phyloP scores from a whole-genome alignment of 2,797 vertebrate genomes.

The Neosilurus hyrtlii region DNA sequence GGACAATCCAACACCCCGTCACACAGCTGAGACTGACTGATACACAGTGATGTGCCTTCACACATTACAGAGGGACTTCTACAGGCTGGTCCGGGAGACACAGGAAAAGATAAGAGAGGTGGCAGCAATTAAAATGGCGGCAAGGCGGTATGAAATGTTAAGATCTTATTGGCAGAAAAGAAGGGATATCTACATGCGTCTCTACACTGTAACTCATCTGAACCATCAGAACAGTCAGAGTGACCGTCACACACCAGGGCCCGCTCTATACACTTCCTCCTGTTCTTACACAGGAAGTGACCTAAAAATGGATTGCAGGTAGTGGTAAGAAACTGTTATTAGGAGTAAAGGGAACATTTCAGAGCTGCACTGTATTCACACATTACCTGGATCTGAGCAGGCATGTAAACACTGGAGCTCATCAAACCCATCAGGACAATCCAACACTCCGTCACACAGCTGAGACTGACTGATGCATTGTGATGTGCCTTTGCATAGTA shows the following conservation, averaged over 20 bases:
- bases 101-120: slow-evolving; percentile 1
- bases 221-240: too few species aligned
- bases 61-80: slow-evolving; percentile 69
- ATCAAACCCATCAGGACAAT: slow-evolving; percentile 73
- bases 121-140: background rate
- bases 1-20: slow-evolving; percentile 72
- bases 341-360: background rate
- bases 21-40: slow-evolving; percentile 72
- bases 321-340: too few species aligned
- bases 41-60: slow-evolving; percentile 60
- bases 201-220: too few species aligned
- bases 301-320: too few species aligned
- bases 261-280: too few species aligned
- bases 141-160: background rate
- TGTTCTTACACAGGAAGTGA: too few species aligned
- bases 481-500: slow-evolving; percentile 63
- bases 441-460: too few species aligned
- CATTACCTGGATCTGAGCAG: slow-evolving; percentile 66
- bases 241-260: too few species aligned
- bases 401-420: slow-evolving; percentile 66
- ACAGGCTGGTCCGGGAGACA: slow-evolving; percentile 53
- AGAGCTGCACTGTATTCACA: slow-evolving; percentile 33
- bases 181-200: background rate
- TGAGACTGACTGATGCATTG: too few species aligned
- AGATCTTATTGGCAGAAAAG: background rate